Base-by-base conservation (phyloP, 2,113 vertebrate genomes). In the Podarcis muralis region DNA sequence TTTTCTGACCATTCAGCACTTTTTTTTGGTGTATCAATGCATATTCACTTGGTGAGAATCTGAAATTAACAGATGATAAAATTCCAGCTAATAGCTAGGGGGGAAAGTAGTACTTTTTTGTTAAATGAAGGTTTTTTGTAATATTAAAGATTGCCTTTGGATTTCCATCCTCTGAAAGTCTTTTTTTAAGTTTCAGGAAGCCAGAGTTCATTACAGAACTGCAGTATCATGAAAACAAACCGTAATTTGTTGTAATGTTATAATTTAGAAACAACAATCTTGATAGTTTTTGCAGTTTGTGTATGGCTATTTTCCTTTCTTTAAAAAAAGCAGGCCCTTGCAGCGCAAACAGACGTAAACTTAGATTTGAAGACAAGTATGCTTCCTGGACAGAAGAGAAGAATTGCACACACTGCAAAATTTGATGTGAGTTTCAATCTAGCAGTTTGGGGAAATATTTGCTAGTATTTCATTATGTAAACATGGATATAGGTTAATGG, bases 331-430 rank as follows among this genome's bases (percentile, higher is more conserved):
- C 81, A 91, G 80, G 32, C 4, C 48, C 7, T 3, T 66, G 53
- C 9, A 92, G 62, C 59, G 35, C 79, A 91, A 35, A 13, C 3
- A 11, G 81, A 90, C 81, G 75, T 89, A 11, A 83, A 85, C 1
- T 74, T 83, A 0, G 93, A 95, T 80, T 62, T 88, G 1, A 90
- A 94, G n/a, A 80, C 71, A 13, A 90, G 88, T 88, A 79, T 66
- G 12, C 6, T 86, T 30, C 16, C 91, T 81, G 93, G 90, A 78
- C 94, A 92, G 53, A 96, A 95, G 93, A 97, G 93, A 92, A 97
- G 97, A 89, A 94, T 97, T 66, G 95, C 96, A 74, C 96, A 97
- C 82, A 89, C 87, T 22, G 90, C 93, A 85, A 97, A 96, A 94
- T 90, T 93, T 90, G n/a, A 91, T 89, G 88, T 92, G 80, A 94